Evolutionary conservation across 1,140 invertebrate species (phyloP).

Genomic region (Antheraea mylitta): DNA sequence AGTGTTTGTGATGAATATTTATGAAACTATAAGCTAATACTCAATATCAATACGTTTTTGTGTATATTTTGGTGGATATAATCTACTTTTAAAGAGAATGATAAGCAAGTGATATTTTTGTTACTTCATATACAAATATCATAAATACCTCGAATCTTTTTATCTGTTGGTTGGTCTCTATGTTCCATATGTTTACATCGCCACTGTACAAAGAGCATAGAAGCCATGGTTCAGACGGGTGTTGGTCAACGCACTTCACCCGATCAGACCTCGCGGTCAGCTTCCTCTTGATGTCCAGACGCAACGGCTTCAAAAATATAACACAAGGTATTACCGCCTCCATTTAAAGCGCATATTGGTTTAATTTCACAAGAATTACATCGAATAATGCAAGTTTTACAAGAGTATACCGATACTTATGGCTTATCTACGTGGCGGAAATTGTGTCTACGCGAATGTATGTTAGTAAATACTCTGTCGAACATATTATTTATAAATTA

Average conservation of each 20-base stretch:
- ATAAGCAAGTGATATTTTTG: neutral
- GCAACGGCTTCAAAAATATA: conserved; percentile 87
- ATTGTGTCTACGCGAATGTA: conserved; percentile 21
- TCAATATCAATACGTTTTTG: no score
- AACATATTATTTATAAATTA: conserved; percentile 25
- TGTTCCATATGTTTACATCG: conserved; percentile 99
- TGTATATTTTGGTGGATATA: no score
- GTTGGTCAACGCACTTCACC: conserved; percentile 98
- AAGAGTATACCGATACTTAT: conserved; percentile 50
- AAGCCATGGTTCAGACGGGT: conserved; percentile 99
- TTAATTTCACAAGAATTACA: conserved; percentile 33
- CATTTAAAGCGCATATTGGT: conserved; percentile 21
- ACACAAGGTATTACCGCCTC: conserved; percentile 27
- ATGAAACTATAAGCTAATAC: no score
- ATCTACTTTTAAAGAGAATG: no score
- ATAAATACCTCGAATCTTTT: conserved; percentile 91
- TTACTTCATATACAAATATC: neutral
- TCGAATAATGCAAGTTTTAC: conserved; percentile 47
- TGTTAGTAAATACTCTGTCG: conserved; percentile 15
- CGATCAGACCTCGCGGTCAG: conserved; percentile 97
- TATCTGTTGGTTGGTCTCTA: conserved; percentile 92
- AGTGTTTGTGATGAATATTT: no score
- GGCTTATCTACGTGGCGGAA: conserved; percentile 44
- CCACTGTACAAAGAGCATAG: conserved; percentile 98
- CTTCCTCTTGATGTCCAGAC: conserved; percentile 98